Evolutionary conservation across 1,140 invertebrate species (phyloP).

Genomic region (Sminthurides bifidus): DNA sequence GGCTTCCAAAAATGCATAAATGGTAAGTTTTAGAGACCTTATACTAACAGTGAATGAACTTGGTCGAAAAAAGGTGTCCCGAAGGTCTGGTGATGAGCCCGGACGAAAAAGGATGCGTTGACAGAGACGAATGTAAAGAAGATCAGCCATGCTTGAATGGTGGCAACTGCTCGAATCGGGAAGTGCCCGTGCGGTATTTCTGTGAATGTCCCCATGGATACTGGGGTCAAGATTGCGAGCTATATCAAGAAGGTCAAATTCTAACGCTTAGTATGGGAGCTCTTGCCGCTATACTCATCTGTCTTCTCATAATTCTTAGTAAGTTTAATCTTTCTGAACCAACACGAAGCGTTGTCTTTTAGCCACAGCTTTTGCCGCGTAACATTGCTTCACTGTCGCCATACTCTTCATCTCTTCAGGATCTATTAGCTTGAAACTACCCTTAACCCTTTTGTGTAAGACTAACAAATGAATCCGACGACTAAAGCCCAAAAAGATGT

Average conservation of each 20-base stretch:
- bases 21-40: too few relatives aligned
- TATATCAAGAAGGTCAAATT: slow-evolving; percentile 81
- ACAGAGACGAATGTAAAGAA: slow-evolving; percentile 87
- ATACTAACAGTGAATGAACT: too few relatives aligned
- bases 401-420: too few relatives aligned
- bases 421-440: too few relatives aligned
- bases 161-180: slow-evolving; percentile 75
- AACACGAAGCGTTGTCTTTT: background rate
- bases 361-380: background rate
- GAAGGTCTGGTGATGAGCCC: slow-evolving; percentile 75
- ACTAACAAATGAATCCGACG: too few relatives aligned
- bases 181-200: slow-evolving; percentile 65
- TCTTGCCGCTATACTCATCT: slow-evolving; percentile 81
- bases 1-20: too few relatives aligned
- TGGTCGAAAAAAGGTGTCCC: slow-evolving; percentile 55
- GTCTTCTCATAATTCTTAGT: slow-evolving; percentile 87
- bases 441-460: too few relatives aligned
- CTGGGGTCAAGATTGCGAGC: slow-evolving; percentile 85
- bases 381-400: too few relatives aligned
- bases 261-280: slow-evolving; percentile 87
- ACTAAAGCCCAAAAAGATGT: too few relatives aligned
- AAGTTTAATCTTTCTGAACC: too few relatives aligned
- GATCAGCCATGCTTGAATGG: slow-evolving; percentile 72
- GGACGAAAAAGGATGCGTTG: slow-evolving; percentile 79
- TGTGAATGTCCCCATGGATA: slow-evolving; percentile 71